Evolutionary conservation across 2,113 vertebrate genomes (phyloP), one percentile per base, ranked within the genome.

Genomic region (Hypanus sabinus): DNA sequence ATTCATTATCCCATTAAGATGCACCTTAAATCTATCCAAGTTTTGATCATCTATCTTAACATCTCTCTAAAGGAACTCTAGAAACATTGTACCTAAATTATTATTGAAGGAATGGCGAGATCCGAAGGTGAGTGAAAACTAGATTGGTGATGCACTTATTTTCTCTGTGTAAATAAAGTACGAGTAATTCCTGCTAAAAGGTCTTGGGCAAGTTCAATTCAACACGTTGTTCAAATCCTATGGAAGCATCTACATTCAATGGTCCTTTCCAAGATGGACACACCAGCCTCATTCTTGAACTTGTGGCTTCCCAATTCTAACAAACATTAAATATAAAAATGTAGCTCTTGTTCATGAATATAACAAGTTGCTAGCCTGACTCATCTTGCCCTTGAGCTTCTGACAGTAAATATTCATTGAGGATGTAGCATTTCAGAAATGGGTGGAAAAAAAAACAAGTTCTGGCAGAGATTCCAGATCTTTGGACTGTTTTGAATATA

Each of bases 341-440:
- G 57, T 90, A 33, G 85, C 60, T 8, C 62, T 88, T 65, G 30
- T 65, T 90, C 27, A 33, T 62, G 85, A 90, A 65, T 90, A n/a
- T 65, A 65, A 73, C 5, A 90, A 90, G 60, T 65, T 90, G 60
- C 85, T 90, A 60, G 65, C 16, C 30, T 90, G 85, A 65, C 85
- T 65, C 60, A 65, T 3, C 16, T 27, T 90, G 85, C 85, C 85
- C 85, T 90, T 90, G 85, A 90, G 85, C 18, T 65, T 90, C 85
- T n/a, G 85, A 90, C 33, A 90, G 81, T 30, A n/a, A 65, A 90
- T 33, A 18, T 79, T 10, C 33, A 3, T 79, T 79, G 76, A 14
- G 12, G n/a, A 79, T 79, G 76, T 16, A 79, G n/a, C 76, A 5
- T 16, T 36, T 79, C 57, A 33, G 60, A 33, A 65, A 90, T 65